phyloP scores from a whole-genome alignment of 2,797 vertebrate genomes.

The Rhinella marina region DNA sequence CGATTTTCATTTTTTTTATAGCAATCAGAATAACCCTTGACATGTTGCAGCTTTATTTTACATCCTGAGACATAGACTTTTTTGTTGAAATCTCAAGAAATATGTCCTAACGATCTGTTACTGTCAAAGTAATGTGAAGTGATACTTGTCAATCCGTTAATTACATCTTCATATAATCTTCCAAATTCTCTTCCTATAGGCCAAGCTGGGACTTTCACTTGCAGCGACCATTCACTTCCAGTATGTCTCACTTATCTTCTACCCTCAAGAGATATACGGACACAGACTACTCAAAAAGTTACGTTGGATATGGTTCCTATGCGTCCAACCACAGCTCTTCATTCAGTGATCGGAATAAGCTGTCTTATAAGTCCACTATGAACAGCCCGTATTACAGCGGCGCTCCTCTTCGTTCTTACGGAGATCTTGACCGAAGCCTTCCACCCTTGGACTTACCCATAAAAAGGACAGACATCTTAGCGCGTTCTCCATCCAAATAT shows the following conservation, averaged over 20 bases:
- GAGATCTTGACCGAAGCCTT: slow-evolving; percentile 79
- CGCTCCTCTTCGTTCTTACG: slow-evolving; percentile 72
- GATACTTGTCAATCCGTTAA: not conserved
- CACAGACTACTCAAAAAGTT: slow-evolving; percentile 84
- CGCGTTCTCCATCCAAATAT: slow-evolving; percentile 75
- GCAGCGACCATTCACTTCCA: slow-evolving; percentile 61
- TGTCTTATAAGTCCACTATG: slow-evolving; percentile 77
- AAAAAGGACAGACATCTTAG: slow-evolving; percentile 80
- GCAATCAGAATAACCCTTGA: too few species aligned
- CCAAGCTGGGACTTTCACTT: slow-evolving; percentile 6
- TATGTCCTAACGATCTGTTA: not conserved
- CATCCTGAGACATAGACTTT: not conserved
- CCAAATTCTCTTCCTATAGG: slow-evolving; percentile 13
- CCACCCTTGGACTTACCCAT: slow-evolving; percentile 81
- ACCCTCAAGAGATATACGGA: slow-evolving; percentile 87
- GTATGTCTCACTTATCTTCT: slow-evolving; percentile 94
- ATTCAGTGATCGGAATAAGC: slow-evolving; percentile 80
- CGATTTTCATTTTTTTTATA: too few species aligned
- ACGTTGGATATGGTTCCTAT: slow-evolving; percentile 87
- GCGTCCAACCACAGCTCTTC: slow-evolving; percentile 77
- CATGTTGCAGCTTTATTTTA: not conserved
- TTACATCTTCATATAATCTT: not conserved
- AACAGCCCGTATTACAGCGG: slow-evolving; percentile 80
- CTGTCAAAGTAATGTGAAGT: not conserved
- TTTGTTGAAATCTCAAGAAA: not conserved